Percentiles rank a stretch among this genome's conserved stretches.
phyloP scores from a whole-genome alignment of 2,113 vertebrate genomes.

The Nothobranchius furzeri region DNA sequence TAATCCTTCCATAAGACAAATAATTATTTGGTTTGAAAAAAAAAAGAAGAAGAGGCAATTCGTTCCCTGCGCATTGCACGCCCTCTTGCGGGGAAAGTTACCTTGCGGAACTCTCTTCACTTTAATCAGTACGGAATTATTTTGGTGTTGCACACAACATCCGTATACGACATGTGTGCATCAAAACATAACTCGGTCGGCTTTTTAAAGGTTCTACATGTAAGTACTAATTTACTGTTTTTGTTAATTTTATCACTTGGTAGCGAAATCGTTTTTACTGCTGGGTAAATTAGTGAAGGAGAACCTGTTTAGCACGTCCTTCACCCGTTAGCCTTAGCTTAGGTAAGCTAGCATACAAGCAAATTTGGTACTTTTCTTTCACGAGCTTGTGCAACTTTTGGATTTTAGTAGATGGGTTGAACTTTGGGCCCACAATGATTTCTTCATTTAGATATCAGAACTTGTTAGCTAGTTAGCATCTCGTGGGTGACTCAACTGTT shows the following conservation, averaged over 20 bases:
- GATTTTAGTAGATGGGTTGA: rapidly evolving
- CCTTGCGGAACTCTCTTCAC: conserved; percentile 29
- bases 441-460: not conserved
- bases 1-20: not conserved
- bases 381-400: not conserved
- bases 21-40: not conserved
- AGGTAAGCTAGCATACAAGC: conserved; percentile 44
- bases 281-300: not conserved
- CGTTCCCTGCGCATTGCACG: not conserved
- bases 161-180: conserved; percentile 45
- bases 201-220: not conserved
- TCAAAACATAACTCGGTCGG: not conserved
- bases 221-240: conserved; percentile 25
- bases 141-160: conserved; percentile 73
- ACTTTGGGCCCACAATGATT: not conserved
- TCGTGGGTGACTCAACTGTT: not conserved
- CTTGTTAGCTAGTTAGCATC: not conserved
- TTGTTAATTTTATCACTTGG: not conserved
- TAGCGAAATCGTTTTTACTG: not conserved
- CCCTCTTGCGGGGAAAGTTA: conserved; percentile 31
- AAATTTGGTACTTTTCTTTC: conserved; percentile 30
- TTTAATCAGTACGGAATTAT: conserved; percentile 35
- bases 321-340: conserved; percentile 57
- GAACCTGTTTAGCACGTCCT: conserved; percentile 9
- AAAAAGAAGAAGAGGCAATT: too few species aligned